Evolutionary conservation across 2,797 vertebrate genomes (phyloP).

Genomic region (Typhlichthys eigenmanni): DNA sequence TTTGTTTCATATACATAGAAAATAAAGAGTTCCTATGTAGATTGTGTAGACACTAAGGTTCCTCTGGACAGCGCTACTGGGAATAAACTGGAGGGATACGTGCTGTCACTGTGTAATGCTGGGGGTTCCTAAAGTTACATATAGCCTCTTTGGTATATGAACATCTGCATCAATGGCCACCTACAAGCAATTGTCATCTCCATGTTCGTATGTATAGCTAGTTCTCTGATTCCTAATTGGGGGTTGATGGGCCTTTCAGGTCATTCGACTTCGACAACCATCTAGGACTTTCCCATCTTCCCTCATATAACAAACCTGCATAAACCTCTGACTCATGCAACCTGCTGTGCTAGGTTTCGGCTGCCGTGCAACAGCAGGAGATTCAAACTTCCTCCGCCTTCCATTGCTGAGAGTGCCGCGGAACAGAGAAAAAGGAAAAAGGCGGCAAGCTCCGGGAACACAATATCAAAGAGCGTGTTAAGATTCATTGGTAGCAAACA

Average conservation of each 20-base stretch:
- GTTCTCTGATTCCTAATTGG: constrained; percentile 41
- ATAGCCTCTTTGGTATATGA: constrained; percentile 90
- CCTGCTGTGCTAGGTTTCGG: constrained; percentile 27
- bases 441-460: constrained; percentile 28
- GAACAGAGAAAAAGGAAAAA: constrained; percentile 50
- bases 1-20: constrained; percentile 7
- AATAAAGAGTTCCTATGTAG: constrained; percentile 12
- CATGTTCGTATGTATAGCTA: constrained; percentile 62
- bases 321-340: constrained; percentile 11
- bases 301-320: constrained; percentile 22
- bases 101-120: constrained; percentile 47
- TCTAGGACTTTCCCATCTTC: constrained; percentile 43
- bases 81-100: constrained; percentile 48
- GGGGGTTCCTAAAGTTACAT: constrained; percentile 58
- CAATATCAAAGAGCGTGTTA: constrained; percentile 36
- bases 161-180: constrained; percentile 71
- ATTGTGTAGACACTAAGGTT: constrained; percentile 29
- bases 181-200: constrained; percentile 49
- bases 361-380: constrained; percentile 50
- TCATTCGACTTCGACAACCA: too few species aligned
- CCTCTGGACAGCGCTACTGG: constrained; percentile 36
- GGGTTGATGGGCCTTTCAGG: too few species aligned
- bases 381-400: constrained; percentile 54
- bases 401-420: constrained; percentile 33
- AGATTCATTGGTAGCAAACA: constrained; percentile 38